Base-by-base conservation (phyloP, 2,888 invertebrate species). In the Xestia c-nigrum region DNA sequence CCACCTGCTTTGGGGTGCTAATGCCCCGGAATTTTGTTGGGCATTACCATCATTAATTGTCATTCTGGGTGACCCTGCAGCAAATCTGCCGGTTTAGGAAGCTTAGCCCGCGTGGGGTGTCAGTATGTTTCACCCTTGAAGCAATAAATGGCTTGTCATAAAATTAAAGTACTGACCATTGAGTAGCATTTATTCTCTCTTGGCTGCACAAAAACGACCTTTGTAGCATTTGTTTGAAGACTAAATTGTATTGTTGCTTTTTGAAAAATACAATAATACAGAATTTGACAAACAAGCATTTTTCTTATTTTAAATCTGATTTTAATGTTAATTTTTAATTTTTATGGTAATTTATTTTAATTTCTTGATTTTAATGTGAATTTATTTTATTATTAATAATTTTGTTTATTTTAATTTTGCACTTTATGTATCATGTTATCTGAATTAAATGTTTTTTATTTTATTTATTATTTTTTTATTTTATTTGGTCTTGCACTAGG, bases 21-120 rank as follows among this genome's bases (percentile, higher is more conserved):
- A 19, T 46, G 2, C n/a, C 69, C 79, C 7, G 5, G 6, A 43
- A 46, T 76, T 68, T 80, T 80, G 21, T 55, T 68, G 16, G 21
- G 47, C 46, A 9, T 50, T 5, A 31, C 14, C 31, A 73, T 16
- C 38, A 52, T 81, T 24, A 59, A 38, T 72, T 72, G 38, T 72
- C 7, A 80, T 80, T 80, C 72, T 52, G 43, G 59, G 16, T 16
- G 6, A 19, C 19, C 40, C 43, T 80, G 40, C 19, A 59, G 12
- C 24, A 59, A 61, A 72, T 76, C 31, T 38, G 38, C 12, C 16
- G 43, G 46, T 43, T 73, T 81, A 46, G 24, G 6, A 24, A 73
- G 81, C 50, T 73, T 52, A 46, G 38, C 24, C 38, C 24, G 16
- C 52, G 5, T 43, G 43, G 55, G 46, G 31, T 70, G 10, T 63